Conservation (phyloP, 2,888 invertebrate genomes). For the Craniophora ligustri region DNA sequence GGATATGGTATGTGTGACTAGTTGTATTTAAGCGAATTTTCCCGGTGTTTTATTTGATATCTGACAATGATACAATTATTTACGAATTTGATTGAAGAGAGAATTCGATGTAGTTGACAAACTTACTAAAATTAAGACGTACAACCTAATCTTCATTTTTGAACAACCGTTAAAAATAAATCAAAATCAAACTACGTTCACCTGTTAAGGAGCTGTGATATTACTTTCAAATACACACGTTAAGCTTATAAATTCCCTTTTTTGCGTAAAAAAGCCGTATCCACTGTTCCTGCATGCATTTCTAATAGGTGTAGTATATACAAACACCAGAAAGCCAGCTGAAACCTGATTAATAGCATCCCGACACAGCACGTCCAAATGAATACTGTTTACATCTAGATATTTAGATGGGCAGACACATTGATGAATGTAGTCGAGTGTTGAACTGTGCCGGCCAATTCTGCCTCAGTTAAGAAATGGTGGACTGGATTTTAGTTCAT, state of each 20-base stretch:
- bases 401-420: slow-evolving; percentile 49
- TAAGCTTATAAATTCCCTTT: too few species aligned
- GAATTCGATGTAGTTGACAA: too few species aligned
- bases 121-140: too few species aligned
- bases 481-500: slow-evolving; percentile 9
- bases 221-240: too few species aligned
- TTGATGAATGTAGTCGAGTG: slow-evolving; percentile 42
- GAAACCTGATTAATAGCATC: slow-evolving; percentile 82
- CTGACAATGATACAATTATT: too few species aligned
- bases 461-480: slow-evolving; percentile 23
- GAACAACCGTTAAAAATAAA: too few species aligned
- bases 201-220: too few species aligned
- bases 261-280: slow-evolving; percentile 17
- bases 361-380: slow-evolving; percentile 75
- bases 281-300: neutral
- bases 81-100: too few species aligned
- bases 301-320: slow-evolving; percentile 63
- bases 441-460: slow-evolving; percentile 26
- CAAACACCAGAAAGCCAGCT: slow-evolving; percentile 77
- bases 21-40: too few species aligned
- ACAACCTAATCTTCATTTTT: too few species aligned
- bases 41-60: too few species aligned
- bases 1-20: slow-evolving; percentile 30
- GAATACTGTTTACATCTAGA: slow-evolving; percentile 77
- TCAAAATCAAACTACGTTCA: too few species aligned